Evolutionary conservation across 2,888 invertebrate species (phyloP).

Genomic region (Ditula angustiorana): DNA sequence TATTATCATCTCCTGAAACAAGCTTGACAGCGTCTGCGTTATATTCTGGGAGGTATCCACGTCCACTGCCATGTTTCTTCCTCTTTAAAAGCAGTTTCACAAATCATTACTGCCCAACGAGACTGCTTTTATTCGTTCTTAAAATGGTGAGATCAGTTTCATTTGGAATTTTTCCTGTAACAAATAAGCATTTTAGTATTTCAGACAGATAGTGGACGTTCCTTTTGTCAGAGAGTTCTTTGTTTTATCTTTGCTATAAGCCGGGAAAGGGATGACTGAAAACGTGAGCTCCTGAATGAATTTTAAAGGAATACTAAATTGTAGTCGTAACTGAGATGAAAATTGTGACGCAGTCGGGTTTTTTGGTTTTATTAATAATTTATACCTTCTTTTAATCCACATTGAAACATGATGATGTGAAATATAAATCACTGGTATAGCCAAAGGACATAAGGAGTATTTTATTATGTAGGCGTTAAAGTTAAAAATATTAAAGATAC

Average conservation of each 20-base stretch:
- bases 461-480: too few relatives aligned
- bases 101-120: not conserved
- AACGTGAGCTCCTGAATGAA: not conserved
- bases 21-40: constrained; percentile 70
- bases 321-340: not conserved
- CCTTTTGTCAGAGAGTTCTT: not conserved
- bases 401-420: too few relatives aligned
- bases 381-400: too few relatives aligned
- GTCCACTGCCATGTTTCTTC: constrained; percentile 61
- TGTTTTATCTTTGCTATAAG: not conserved
- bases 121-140: not conserved
- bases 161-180: constrained; percentile 9
- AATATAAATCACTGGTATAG: too few relatives aligned
- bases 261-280: not conserved
- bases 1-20: constrained; percentile 75
- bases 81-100: not conserved
- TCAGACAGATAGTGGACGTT: not conserved
- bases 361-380: too few relatives aligned
- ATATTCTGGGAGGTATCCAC: constrained; percentile 65
- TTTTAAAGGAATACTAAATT: not conserved
- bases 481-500: too few relatives aligned
- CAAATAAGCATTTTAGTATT: not conserved
- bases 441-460: too few relatives aligned
- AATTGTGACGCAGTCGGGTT: too few relatives aligned
- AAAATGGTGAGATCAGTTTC: not conserved